Percentiles rank a stretch among this genome's conserved stretches.
These are phyloP conservation scores for Schizopygopsis malacanthus DNA, from an alignment of 2,797 vertebrate species.

Conservation along the genomic window DNA sequence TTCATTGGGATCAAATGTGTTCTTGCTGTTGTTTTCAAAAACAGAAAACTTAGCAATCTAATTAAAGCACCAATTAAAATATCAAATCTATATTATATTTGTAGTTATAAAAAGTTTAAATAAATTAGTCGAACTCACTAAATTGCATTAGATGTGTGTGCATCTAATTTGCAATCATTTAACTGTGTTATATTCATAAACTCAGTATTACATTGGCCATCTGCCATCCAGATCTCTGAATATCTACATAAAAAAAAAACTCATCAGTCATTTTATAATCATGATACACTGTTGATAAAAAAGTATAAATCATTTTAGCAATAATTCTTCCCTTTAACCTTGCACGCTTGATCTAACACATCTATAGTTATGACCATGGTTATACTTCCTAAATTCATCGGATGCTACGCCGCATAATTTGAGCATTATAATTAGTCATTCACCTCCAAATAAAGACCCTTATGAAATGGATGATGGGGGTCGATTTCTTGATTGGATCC, in stretches of 20 bases:
- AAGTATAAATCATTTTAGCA: not conserved
- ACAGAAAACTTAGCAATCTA: not conserved
- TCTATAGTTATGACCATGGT: not conserved
- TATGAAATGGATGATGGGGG: slow-evolving; percentile 3
- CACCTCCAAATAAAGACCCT: slow-evolving; percentile 16
- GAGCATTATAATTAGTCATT: slow-evolving; percentile 20
- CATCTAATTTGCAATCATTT: not conserved
- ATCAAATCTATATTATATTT: not conserved
- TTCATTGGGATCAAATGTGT: not conserved
- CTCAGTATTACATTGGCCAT: not conserved
- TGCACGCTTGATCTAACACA: not conserved
- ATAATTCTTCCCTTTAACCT: not conserved
- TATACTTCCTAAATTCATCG: slow-evolving; percentile 14
- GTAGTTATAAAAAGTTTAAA: not conserved
- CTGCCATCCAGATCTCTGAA: not conserved
- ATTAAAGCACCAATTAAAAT: slow-evolving; percentile 3
- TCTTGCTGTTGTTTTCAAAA: not conserved
- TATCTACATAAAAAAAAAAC: not conserved
- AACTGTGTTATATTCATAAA: not conserved
- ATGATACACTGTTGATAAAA: not conserved
- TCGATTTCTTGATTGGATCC: not conserved
- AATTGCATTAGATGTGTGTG: not conserved
- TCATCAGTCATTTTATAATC: not conserved
- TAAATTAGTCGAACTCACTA: not conserved
- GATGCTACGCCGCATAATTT: not conserved